Conservation (phyloP, 2,888 invertebrate genomes). For the Empis stercorea region DNA sequence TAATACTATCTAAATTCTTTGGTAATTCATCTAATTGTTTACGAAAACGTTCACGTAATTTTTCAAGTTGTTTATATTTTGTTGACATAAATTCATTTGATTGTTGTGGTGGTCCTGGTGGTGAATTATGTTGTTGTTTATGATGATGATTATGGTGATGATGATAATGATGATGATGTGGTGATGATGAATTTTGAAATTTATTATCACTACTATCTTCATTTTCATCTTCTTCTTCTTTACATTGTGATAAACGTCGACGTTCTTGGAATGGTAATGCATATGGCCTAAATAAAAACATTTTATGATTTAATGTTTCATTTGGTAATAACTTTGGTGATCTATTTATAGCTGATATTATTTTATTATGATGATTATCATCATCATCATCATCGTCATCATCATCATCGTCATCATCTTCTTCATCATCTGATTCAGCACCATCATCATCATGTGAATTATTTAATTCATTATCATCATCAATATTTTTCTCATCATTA, state of each 20-base stretch:
- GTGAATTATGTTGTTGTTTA: slow-evolving; percentile 4
- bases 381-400: slow-evolving; percentile 15
- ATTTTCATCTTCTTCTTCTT: slow-evolving; percentile 76
- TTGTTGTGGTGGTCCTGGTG: slow-evolving; percentile 26
- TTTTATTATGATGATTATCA: slow-evolving; percentile 15
- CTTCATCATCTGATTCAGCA: slow-evolving; percentile 25
- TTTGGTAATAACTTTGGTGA: slow-evolving; percentile 18
- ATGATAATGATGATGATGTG: slow-evolving; percentile 14
- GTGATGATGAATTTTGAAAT: slow-evolving; percentile 12
- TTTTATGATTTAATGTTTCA: slow-evolving; percentile 19
- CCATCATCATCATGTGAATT: too few relatives aligned
- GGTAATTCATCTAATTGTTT: slow-evolving; percentile 33
- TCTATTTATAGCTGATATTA: slow-evolving; percentile 17
- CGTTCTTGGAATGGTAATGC: slow-evolving; percentile 45
- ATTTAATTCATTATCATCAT: background rate
- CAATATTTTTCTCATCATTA: background rate
- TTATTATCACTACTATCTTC: slow-evolving; percentile 37
- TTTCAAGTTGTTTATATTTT: slow-evolving; percentile 29
- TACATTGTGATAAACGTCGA: slow-evolving; percentile 64
- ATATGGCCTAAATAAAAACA: slow-evolving; percentile 25
- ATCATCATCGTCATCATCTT: slow-evolving; percentile 14
- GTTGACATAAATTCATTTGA: slow-evolving; percentile 25
- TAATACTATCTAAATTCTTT: slow-evolving; percentile 11
- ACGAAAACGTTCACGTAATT: slow-evolving; percentile 31
- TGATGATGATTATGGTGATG: slow-evolving; percentile 9